phyloP scores from a whole-genome alignment of 2,797 vertebrate species.

The Coluber constrictor region DNA sequence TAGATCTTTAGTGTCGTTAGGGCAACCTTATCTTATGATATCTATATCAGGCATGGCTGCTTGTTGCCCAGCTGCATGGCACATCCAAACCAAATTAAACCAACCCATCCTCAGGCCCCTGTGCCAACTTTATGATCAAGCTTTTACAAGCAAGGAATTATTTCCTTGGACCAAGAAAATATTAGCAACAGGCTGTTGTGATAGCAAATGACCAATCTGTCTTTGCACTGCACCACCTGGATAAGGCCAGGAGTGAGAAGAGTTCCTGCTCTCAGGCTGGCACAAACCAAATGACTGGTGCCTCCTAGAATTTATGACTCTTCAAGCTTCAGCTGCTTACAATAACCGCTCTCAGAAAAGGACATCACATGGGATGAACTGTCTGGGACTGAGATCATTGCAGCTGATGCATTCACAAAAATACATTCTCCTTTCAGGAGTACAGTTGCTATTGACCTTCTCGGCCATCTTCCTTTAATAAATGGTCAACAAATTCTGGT shows the following conservation, averaged over 20 bases:
- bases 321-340: slow-evolving; percentile 7
- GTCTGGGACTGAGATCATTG: background rate
- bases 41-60: slow-evolving; percentile 39
- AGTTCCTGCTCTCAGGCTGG: slow-evolving; percentile 47
- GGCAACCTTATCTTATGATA: slow-evolving; percentile 54
- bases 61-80: slow-evolving; percentile 57
- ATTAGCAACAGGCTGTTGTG: slow-evolving; percentile 51
- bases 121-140: slow-evolving; percentile 53
- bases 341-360: slow-evolving; percentile 27
- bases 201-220: slow-evolving; percentile 46
- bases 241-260: slow-evolving; percentile 50
- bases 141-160: slow-evolving; percentile 37
- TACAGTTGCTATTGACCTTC: background rate
- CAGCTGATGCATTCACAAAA: slow-evolving; percentile 13
- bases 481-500: fast-evolving
- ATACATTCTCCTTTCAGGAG: background rate
- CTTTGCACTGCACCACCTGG: slow-evolving; percentile 59
- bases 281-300: slow-evolving; percentile 31
- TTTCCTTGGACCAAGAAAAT: background rate
- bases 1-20: slow-evolving; percentile 60
- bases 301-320: slow-evolving; percentile 38
- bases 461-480: background rate
- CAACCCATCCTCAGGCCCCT: background rate
- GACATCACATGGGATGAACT: slow-evolving; percentile 3
- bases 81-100: background rate